These are phyloP conservation scores for Operophtera brumata DNA, from an alignment of 2,888 invertebrate species.

Conservation along the genomic window DNA sequence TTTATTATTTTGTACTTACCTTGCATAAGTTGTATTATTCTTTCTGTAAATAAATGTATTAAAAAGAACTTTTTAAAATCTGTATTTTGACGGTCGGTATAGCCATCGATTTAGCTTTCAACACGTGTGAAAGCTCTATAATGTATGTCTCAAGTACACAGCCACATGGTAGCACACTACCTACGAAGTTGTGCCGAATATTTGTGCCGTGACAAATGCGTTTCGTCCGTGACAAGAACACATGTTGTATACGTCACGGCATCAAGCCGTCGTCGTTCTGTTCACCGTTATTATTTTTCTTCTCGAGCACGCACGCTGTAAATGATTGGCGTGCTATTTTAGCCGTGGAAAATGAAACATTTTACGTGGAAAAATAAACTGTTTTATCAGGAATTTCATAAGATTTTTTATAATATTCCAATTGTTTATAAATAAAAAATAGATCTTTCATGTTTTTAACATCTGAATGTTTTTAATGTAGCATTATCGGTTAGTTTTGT, in stretches of 20 bases:
- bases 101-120: too few species aligned
- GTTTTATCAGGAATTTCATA: slow-evolving; percentile 5
- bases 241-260: slow-evolving; percentile 33
- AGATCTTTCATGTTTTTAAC: too few species aligned
- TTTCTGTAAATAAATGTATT: too few species aligned
- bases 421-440: too few species aligned
- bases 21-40: too few species aligned
- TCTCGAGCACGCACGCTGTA: slow-evolving; percentile 32
- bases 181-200: neutral
- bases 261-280: neutral
- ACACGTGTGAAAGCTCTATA: too few species aligned
- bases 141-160: too few species aligned
- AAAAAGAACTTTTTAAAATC: too few species aligned
- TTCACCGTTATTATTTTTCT: slow-evolving; percentile 30
- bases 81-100: too few species aligned
- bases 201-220: slow-evolving; percentile 34
- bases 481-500: too few species aligned
- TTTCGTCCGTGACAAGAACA: slow-evolving; percentile 33
- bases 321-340: slow-evolving; percentile 38
- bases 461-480: too few species aligned
- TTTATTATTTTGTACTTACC: too few species aligned
- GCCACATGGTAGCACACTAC: neutral
- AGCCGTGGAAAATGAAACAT: slow-evolving; percentile 11
- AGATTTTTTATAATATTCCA: neutral
- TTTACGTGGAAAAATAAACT: slow-evolving; percentile 12